A percentile compares a stretch with the other conserved stretches of the same genome.
These are phyloP conservation scores for Otocyon megalotis DNA, from an alignment of 2,113 vertebrate species.

Conservation along the genomic window DNA sequence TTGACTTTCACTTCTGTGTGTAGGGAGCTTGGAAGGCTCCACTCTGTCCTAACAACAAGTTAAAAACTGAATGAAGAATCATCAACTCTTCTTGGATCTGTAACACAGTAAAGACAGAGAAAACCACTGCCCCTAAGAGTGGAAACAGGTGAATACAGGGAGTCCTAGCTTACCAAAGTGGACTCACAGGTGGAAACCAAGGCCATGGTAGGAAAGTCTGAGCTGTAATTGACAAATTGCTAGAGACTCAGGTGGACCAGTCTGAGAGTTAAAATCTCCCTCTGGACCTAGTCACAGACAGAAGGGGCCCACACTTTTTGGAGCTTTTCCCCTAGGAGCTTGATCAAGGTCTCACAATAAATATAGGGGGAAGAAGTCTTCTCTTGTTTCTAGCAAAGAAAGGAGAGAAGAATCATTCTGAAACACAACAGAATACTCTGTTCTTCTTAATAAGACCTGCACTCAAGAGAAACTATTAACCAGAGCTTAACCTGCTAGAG, in stretches of 20 bases:
- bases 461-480: neutral
- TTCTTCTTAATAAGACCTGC: neutral
- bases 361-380: no score
- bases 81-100: neutral
- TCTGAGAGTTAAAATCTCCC: neutral
- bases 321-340: neutral
- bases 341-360: neutral
- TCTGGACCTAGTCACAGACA: neutral
- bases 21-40: neutral
- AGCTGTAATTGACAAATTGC: neutral
- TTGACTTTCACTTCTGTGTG: neutral
- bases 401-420: neutral
- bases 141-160: neutral
- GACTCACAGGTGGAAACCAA: neutral
- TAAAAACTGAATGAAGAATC: neutral
- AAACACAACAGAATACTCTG: neutral
- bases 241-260: neutral
- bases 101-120: neutral
- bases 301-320: neutral
- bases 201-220: rapidly evolving
- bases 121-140: neutral
- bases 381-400: neutral
- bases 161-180: neutral
- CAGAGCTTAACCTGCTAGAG: neutral
- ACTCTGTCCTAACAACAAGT: neutral